phyloP scores from a whole-genome alignment of 1,140 invertebrate genomes.

The Drosophila kepulauana region DNA sequence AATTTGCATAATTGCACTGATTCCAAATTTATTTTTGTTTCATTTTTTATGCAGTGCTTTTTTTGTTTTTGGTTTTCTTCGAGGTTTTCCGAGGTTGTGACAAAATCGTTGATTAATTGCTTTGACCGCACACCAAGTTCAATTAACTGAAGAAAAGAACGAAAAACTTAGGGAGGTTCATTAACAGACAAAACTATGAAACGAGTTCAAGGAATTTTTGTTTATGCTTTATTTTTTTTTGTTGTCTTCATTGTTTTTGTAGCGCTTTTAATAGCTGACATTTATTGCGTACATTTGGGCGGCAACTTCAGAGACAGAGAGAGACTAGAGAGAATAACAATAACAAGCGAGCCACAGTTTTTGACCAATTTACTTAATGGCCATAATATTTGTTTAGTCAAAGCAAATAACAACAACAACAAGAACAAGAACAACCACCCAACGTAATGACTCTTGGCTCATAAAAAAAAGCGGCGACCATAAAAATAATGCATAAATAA shows the following conservation, averaged over 20 bases:
- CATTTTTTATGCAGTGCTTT: constrained; percentile 38
- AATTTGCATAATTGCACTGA: constrained; percentile 80
- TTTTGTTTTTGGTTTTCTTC: constrained; percentile 38
- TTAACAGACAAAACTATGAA: constrained; percentile 57
- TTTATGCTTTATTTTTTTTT: constrained; percentile 11
- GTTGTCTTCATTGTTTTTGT: constrained; percentile 10
- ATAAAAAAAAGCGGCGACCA: constrained; percentile 68
- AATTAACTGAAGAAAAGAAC: constrained; percentile 50
- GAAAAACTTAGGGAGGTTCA: constrained; percentile 34
- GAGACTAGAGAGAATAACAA: constrained; percentile 30
- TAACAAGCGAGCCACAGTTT: constrained; percentile 46
- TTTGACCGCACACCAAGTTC: constrained; percentile 57
- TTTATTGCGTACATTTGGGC: constrained; percentile 49
- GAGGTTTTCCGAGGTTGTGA: constrained; percentile 42
- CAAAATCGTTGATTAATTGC: constrained; percentile 79
- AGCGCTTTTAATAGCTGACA: constrained; percentile 49
- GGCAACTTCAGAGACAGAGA: constrained; percentile 19
- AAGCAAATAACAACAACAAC: constrained; percentile 73
- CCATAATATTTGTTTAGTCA: constrained; percentile 83
- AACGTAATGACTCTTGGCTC: constrained; percentile 67
- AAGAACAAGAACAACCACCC: constrained; percentile 30
- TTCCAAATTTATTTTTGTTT: constrained; percentile 41
- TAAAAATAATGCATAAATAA: constrained; percentile 83
- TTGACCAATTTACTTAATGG: constrained; percentile 81
- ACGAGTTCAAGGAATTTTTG: constrained; percentile 9